Conservation (phyloP, 1,140 invertebrate species). For the Nebria ingens region DNA sequence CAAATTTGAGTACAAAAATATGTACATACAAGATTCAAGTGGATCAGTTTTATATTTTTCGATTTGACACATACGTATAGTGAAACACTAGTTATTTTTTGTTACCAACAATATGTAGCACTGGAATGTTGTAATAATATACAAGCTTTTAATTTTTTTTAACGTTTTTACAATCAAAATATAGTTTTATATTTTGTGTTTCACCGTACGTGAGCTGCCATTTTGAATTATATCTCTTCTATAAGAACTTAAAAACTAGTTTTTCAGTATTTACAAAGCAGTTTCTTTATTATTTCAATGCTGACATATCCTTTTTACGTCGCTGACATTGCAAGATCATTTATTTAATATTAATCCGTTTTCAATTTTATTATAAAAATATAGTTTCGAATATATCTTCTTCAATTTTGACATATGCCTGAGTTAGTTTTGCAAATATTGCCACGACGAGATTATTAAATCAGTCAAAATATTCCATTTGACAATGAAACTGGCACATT, state of each 20-base stretch:
- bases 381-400: slow-evolving; percentile 5
- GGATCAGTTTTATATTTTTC: not conserved
- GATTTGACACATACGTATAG: slow-evolving; percentile 15
- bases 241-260: not conserved
- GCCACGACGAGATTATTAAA: not conserved
- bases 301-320: not conserved
- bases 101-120: slow-evolving; percentile 12
- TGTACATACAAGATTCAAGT: slow-evolving; percentile 36
- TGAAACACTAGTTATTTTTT: not conserved
- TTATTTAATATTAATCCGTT: not conserved
- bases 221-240: not conserved
- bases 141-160: too few relatives aligned
- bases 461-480: not conserved
- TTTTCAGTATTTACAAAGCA: not conserved
- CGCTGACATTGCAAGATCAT: not conserved
- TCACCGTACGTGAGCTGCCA: not conserved
- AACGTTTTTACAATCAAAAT: too few relatives aligned
- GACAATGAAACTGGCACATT: slow-evolving; percentile 3
- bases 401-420: slow-evolving; percentile 1
- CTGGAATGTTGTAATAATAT: slow-evolving; percentile 3
- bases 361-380: slow-evolving; percentile 1
- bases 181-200: too few relatives aligned
- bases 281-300: not conserved
- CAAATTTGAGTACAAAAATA: slow-evolving; percentile 6
- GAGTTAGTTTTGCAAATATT: slow-evolving; percentile 6